Evolutionary conservation across 2,888 invertebrate genomes (phyloP).

Genomic region (Dromius quadrimaculatus): DNA sequence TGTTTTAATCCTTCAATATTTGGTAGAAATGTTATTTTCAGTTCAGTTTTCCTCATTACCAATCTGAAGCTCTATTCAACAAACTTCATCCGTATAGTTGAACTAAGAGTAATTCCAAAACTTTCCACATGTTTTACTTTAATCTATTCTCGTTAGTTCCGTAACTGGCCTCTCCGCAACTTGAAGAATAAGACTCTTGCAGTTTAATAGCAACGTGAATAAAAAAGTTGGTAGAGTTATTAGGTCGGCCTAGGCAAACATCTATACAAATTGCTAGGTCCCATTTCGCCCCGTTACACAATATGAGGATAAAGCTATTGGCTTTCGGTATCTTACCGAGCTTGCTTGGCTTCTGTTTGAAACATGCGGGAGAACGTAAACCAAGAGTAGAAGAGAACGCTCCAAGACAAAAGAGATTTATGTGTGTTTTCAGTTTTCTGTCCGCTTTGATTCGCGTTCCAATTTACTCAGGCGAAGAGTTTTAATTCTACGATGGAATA

Average conservation of each 20-base stretch:
- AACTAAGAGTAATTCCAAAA: conserved; percentile 11
- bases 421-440: conserved; percentile 42
- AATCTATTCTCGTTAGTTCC: conserved; percentile 8
- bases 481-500: conserved; percentile 39
- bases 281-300: conserved; percentile 41
- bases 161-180: not conserved
- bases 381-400: not conserved
- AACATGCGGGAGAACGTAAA: not conserved
- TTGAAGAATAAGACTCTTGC: conserved; percentile 8
- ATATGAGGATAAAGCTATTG: conserved; percentile 44
- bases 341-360: conserved; percentile 21
- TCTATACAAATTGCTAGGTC: conserved; percentile 6
- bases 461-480: conserved; percentile 39
- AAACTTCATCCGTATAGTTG: conserved; percentile 5
- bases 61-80: not conserved
- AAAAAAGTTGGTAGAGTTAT: conserved; percentile 21
- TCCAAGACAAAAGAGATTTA: conserved; percentile 37
- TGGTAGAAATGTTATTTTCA: too few relatives aligned
- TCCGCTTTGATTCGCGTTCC: conserved; percentile 21
- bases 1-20: too few relatives aligned
- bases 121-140: conserved; percentile 19
- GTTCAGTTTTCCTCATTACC: conserved; percentile 10
- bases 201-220: conserved; percentile 13
- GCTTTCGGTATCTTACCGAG: conserved; percentile 28
- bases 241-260: conserved; percentile 21